Conservation (phyloP, 2,888 invertebrate genomes). For the Mycalesis mineus region DNA sequence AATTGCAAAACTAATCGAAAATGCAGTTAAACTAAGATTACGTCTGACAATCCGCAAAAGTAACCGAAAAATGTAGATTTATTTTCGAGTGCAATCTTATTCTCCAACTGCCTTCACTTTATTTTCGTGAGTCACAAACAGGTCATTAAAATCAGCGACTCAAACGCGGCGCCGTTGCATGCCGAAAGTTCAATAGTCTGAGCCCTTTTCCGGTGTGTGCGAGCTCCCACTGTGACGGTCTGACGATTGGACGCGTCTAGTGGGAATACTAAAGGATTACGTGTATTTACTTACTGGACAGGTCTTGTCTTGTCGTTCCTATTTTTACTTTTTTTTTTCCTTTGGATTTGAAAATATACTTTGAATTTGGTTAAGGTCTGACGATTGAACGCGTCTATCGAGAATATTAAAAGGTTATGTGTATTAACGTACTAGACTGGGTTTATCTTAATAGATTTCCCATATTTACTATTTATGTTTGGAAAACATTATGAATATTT, state of each 20-base stretch:
- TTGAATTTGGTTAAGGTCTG: conserved; percentile 24
- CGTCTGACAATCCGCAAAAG: no score
- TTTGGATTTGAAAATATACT: no score
- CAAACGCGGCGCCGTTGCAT: conserved; percentile 38
- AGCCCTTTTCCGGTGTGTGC: conserved; percentile 63
- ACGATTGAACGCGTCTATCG: conserved; percentile 4
- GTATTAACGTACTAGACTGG: neutral
- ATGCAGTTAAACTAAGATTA: no score
- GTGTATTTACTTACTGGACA: neutral
- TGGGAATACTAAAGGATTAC: neutral
- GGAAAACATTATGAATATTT: no score
- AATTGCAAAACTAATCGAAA: neutral
- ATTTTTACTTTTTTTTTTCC: neutral
- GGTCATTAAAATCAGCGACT: conserved; percentile 47
- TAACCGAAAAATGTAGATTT: neutral
- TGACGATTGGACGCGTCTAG: conserved; percentile 6
- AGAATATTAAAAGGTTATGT: neutral
- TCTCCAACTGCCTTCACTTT: neutral
- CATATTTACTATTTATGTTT: no score
- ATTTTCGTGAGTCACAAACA: conserved; percentile 42
- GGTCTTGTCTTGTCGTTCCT: neutral
- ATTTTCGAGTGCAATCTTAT: neutral
- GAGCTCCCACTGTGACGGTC: conserved; percentile 25
- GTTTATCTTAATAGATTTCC: no score
- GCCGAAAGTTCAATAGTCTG: conserved; percentile 58